Conservation (phyloP, 1,140 invertebrate genomes). For the Achroia grisella region DNA sequence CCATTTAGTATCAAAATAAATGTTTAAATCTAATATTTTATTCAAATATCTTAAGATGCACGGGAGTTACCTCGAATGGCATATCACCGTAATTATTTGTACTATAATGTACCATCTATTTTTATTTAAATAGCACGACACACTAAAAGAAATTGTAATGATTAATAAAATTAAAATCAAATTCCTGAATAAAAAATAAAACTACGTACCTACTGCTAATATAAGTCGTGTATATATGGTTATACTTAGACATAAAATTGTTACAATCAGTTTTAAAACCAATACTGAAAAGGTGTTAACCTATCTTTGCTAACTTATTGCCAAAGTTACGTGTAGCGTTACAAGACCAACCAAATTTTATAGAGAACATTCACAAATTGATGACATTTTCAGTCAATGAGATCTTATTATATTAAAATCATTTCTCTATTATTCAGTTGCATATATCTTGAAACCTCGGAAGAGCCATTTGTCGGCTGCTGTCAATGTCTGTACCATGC, state of each 20-base stretch:
- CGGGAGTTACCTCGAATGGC: too few relatives aligned
- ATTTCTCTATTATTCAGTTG: too few relatives aligned
- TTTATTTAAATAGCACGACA: too few relatives aligned
- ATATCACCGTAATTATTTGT: too few relatives aligned
- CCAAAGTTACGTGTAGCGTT: slow-evolving; percentile 43
- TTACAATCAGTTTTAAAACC: slow-evolving; percentile 53
- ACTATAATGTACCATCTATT: too few relatives aligned
- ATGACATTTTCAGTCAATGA: slow-evolving; percentile 18
- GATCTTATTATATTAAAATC: neutral
- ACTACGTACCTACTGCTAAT: slow-evolving; percentile 59
- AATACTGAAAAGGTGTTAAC: slow-evolving; percentile 67
- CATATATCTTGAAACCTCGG: too few relatives aligned
- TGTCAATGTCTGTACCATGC: slow-evolving; percentile 72
- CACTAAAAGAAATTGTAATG: too few relatives aligned
- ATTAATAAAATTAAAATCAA: too few relatives aligned
- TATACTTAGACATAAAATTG: slow-evolving; percentile 43
- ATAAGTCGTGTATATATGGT: slow-evolving; percentile 61
- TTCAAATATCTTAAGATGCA: too few relatives aligned
- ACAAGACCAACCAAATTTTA: slow-evolving; percentile 13
- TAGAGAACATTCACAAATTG: slow-evolving; percentile 18
- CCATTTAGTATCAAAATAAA: too few relatives aligned
- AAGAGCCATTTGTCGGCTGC: neutral
- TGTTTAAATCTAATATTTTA: too few relatives aligned
- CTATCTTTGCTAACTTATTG: slow-evolving; percentile 61
- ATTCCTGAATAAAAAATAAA: slow-evolving; percentile 34